These are phyloP conservation scores for Antedon bifida DNA, from an alignment of 35 echinoderm and acorn worm genomes.

Conservation along the genomic window DNA sequence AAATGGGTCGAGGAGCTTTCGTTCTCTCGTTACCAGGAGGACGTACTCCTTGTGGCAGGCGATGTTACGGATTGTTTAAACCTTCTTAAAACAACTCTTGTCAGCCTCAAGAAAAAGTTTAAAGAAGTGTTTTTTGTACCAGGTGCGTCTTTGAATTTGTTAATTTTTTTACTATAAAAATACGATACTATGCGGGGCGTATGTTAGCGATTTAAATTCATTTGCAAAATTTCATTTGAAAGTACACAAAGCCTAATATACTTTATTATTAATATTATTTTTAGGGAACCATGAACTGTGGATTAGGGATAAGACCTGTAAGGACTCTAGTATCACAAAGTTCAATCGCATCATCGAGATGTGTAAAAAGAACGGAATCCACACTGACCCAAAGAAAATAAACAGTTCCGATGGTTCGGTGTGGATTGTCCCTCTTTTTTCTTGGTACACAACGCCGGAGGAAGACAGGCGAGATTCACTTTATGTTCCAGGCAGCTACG, in stretches of 20 bases:
- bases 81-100: slow-evolving; percentile 44
- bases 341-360: slow-evolving; percentile 58
- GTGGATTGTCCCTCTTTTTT: slow-evolving; percentile 86
- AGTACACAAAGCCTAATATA: no score
- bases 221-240: no score
- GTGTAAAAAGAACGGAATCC: slow-evolving; percentile 40
- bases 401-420: slow-evolving; percentile 24
- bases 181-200: no score
- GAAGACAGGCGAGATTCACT: slow-evolving; percentile 57
- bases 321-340: slow-evolving; percentile 57
- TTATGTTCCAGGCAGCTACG: slow-evolving; percentile 7
- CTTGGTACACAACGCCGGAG: slow-evolving; percentile 89
- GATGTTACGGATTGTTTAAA: slow-evolving; percentile 62
- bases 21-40: slow-evolving; percentile 42
- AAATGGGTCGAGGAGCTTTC: slow-evolving; percentile 56
- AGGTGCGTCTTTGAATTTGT: slow-evolving; percentile 21
- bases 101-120: slow-evolving; percentile 63
- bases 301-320: slow-evolving; percentile 46
- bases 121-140: slow-evolving; percentile 87
- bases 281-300: slow-evolving; percentile 93
- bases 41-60: slow-evolving; percentile 71
- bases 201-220: no score
- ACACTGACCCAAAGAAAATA: slow-evolving; percentile 56
- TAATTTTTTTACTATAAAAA: neutral
- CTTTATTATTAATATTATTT: neutral